Conservation (phyloP, 2,113 vertebrate genomes). For the Mastomys coucha region DNA sequence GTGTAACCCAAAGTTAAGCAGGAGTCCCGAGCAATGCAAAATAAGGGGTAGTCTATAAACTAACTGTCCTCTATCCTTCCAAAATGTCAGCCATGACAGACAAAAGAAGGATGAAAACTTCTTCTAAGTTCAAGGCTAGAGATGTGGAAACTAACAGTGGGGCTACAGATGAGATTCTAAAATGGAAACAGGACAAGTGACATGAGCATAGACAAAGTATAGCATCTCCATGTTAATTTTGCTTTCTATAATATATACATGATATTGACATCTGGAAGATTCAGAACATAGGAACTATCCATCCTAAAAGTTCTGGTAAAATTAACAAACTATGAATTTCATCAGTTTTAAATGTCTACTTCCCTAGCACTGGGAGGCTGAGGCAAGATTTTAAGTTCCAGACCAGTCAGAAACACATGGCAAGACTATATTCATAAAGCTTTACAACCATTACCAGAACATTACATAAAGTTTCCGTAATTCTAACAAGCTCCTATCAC, state of each 20-base stretch:
- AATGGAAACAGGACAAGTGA: background rate
- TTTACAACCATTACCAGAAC: background rate
- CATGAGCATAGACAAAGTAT: background rate
- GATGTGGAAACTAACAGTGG: background rate
- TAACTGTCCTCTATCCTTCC: background rate
- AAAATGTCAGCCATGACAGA: background rate
- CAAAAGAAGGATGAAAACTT: background rate
- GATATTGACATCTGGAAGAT: background rate
- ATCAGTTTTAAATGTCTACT: background rate
- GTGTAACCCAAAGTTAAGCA: background rate
- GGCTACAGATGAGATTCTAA: conserved; percentile 3
- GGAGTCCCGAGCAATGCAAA: conserved; percentile 2
- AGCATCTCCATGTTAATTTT: background rate
- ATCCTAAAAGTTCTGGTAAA: background rate
- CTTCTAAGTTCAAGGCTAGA: background rate
- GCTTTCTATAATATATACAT: background rate
- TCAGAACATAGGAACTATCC: background rate
- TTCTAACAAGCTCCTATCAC: background rate
- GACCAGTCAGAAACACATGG: background rate
- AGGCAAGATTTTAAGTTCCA: background rate
- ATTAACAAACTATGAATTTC: conserved; percentile 23
- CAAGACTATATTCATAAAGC: background rate
- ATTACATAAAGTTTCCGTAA: background rate
- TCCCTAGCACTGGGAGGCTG: background rate
- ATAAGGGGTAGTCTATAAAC: background rate